Conservation (phyloP, 1,140 invertebrate species). For the Drosophila bipectinata region DNA sequence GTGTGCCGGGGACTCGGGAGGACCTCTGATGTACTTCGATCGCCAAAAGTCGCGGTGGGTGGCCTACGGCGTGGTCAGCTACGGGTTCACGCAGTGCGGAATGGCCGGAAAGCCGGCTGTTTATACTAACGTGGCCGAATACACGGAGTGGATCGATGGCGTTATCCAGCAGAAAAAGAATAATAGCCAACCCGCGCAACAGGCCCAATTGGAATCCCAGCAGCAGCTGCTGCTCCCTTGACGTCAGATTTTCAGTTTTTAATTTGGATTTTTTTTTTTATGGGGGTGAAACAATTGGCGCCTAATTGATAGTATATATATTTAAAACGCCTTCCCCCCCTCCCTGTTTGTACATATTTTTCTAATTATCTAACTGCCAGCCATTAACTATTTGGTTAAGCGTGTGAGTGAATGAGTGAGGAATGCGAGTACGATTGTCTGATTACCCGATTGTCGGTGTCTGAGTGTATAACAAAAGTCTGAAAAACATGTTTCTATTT, state of each 20-base stretch:
- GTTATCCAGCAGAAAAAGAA: slow-evolving; percentile 33
- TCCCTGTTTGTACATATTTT: slow-evolving; percentile 77
- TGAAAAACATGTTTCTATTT: slow-evolving; percentile 82
- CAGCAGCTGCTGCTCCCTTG: slow-evolving; percentile 23
- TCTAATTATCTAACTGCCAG: slow-evolving; percentile 71
- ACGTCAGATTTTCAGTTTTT: slow-evolving; percentile 53
- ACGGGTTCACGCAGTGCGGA: slow-evolving; percentile 86
- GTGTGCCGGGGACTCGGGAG: slow-evolving; percentile 87
- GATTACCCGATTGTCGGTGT: slow-evolving; percentile 6
- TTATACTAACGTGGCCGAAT: slow-evolving; percentile 85
- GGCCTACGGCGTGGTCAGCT: slow-evolving; percentile 86
- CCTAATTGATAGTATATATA: slow-evolving; percentile 51
- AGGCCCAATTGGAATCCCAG: slow-evolving; percentile 11
- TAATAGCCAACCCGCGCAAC: slow-evolving; percentile 15
- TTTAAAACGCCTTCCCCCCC: slow-evolving; percentile 9
- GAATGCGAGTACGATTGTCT: slow-evolving; percentile 26
- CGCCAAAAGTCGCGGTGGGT: slow-evolving; percentile 81
- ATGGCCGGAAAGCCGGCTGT: slow-evolving; percentile 85
- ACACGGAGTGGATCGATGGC: slow-evolving; percentile 84
- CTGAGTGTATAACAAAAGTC: slow-evolving; percentile 67
- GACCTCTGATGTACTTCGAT: slow-evolving; percentile 85
- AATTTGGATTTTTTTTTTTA: not conserved
- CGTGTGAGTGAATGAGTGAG: slow-evolving; percentile 46
- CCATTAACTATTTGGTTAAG: slow-evolving; percentile 54
- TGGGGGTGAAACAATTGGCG: slow-evolving; percentile 47